These are phyloP conservation scores for Archivesica marissinica DNA, from an alignment of 1,140 invertebrate genomes.

Conservation along the genomic window DNA sequence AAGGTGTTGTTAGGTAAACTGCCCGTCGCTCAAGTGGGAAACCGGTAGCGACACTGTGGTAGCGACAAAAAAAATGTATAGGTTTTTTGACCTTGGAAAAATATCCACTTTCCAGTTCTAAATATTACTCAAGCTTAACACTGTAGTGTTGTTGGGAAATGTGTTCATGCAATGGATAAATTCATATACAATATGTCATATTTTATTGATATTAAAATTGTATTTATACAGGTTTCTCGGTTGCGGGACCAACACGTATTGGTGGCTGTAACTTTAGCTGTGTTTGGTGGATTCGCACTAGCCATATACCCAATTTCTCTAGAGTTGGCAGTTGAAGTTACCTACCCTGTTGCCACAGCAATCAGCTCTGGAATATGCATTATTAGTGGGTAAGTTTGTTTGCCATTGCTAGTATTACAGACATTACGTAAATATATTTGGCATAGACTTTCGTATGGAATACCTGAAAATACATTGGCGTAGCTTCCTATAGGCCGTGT, in stretches of 20 bases:
- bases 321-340: conserved; percentile 83
- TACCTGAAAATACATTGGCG: no score
- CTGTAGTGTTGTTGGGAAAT: no score
- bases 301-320: conserved; percentile 83
- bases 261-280: conserved; percentile 74
- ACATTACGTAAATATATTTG: no score
- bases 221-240: conserved; percentile 71
- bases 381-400: conserved; percentile 82
- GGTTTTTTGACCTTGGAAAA: no score
- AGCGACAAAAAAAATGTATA: no score
- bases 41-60: no score
- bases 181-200: background rate
- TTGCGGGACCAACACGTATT: conserved; percentile 71
- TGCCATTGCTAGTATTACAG: background rate
- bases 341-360: conserved; percentile 84
- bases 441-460: no score
- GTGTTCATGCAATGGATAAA: background rate
- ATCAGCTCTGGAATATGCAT: conserved; percentile 84
- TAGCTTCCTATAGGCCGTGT: no score
- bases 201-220: background rate
- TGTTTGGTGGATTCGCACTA: conserved; percentile 83
- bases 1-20: no score
- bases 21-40: no score
- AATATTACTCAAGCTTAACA: no score
- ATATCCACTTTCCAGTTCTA: no score